Evolutionary conservation across 2,797 vertebrate species (phyloP), one percentile per base, ranked within the genome.

Genomic region (Ataeniobius toweri): DNA sequence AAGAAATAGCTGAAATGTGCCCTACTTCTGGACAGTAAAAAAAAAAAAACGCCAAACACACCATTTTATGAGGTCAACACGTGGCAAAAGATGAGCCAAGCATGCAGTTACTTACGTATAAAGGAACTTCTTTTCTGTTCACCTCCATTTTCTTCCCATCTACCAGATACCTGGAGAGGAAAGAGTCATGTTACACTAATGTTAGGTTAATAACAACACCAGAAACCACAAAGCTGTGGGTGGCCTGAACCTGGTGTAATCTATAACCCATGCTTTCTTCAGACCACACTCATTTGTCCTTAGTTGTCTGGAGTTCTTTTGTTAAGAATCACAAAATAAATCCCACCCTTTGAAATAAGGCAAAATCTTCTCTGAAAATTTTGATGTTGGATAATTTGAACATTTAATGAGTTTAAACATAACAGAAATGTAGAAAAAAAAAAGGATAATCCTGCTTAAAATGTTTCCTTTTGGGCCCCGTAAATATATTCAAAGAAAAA

Each of bases 111-210:
- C 94, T 94, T 96, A 97, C 97, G 78, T 97, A 97, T 84, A 97
- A 95, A 93, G 96, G 97, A 81, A 94, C 96, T 93, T 96, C 94
- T 78, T 82, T 69, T 92, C 94, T 95, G 94, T 93, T 96, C 92
- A 96, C 77, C 94, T 97, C 96, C 97, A 97, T 97, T 90, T 92
- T 94, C 90, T 90, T 78, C 12, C 91, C 95, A 96, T 95, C 95
- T 96, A 94, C 75, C 82, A 85, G 89, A 94, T 48, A 92, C 80
- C 92, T 93, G 75, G 3, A 70, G 75, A 90, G 65, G 74, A 89
- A 85, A 89, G 1, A 82, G 36, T 56, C 61, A 36, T 7, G 56
- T 88, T 83, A 89, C 59, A 41, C 24, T 22, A 74, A 70, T 13
- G 36, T 65, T n/a, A 24, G 8, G 46, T 76, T 31, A 79, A 81